Percentiles rank a stretch among this genome's conserved stretches.
These are phyloP conservation scores for Monochamus saltuarius DNA, from an alignment of 1,140 invertebrate genomes.

Conservation along the genomic window DNA sequence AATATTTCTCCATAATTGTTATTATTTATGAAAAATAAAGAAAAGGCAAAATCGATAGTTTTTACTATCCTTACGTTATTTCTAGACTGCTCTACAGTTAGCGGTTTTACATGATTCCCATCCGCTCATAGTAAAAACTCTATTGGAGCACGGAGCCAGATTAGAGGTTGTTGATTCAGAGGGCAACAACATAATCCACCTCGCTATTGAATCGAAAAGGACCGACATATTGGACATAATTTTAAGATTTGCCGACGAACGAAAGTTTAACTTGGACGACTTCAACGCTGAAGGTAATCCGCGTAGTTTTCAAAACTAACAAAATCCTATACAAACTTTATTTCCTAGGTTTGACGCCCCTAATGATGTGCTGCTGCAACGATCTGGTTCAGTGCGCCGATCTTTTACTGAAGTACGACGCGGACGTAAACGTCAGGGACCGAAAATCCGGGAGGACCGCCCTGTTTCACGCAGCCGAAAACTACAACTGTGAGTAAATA, in stretches of 20 bases:
- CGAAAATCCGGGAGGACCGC: conserved; percentile 42
- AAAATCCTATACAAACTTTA: neutral
- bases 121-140: conserved; percentile 27
- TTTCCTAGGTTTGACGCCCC: conserved; percentile 39
- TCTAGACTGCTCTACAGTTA: conserved; percentile 42
- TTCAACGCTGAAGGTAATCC: conserved; percentile 31
- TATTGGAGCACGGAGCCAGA: conserved; percentile 37
- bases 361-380: conserved; percentile 40
- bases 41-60: too few relatives aligned
- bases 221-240: conserved; percentile 23
- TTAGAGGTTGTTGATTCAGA: conserved; percentile 31
- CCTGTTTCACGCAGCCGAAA: conserved; percentile 44
- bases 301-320: neutral
- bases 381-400: conserved; percentile 30
- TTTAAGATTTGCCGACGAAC: conserved; percentile 12
- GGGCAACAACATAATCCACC: conserved; percentile 43
- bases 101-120: conserved; percentile 32
- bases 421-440: conserved; percentile 40
- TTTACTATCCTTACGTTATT: conserved; percentile 15
- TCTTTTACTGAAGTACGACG: conserved; percentile 28
- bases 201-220: conserved; percentile 31
- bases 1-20: too few relatives aligned
- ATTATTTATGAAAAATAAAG: too few relatives aligned
- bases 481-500: conserved; percentile 33
- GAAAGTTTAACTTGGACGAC: conserved; percentile 15